These are phyloP conservation scores for Mormoops blainvillei DNA, from an alignment of 2,113 vertebrate species.

Conservation along the genomic window DNA sequence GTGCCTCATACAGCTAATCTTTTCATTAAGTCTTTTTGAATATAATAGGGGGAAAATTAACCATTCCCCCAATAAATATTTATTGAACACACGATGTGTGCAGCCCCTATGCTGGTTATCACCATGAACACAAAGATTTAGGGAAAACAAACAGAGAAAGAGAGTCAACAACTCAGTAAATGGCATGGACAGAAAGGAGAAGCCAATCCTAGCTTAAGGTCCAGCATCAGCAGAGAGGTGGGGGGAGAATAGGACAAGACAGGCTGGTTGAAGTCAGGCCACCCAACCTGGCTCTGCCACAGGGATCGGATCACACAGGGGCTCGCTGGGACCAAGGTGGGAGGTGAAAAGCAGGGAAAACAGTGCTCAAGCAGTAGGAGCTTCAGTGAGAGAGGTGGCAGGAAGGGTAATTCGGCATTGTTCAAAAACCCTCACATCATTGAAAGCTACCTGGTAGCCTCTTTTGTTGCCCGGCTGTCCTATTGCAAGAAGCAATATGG, in stretches of 20 bases:
- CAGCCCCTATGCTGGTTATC: background rate
- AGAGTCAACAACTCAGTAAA: background rate
- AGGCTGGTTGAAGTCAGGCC: background rate
- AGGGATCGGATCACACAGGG: background rate
- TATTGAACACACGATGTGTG: constrained; percentile 22
- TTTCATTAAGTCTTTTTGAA: constrained; percentile 48
- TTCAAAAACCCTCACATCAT: background rate
- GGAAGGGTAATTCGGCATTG: background rate
- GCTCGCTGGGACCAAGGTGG: accelerated
- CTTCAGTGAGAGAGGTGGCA: background rate
- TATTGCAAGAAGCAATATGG: background rate
- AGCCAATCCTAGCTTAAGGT: too few relatives aligned
- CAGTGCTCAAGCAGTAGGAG: too few relatives aligned
- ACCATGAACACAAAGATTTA: background rate
- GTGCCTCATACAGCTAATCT: constrained; percentile 19
- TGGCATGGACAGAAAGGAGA: background rate
- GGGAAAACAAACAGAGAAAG: background rate
- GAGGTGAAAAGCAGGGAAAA: background rate
- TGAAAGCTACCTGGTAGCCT: background rate
- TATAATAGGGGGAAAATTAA: constrained; percentile 53
- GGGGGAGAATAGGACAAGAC: background rate
- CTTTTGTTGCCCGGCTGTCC: background rate
- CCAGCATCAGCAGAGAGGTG: background rate
- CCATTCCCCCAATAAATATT: constrained; percentile 29
- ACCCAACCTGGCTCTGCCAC: background rate